phyloP scores from a whole-genome alignment of 2,888 invertebrate species.

The Nipponacmea schrenckii region DNA sequence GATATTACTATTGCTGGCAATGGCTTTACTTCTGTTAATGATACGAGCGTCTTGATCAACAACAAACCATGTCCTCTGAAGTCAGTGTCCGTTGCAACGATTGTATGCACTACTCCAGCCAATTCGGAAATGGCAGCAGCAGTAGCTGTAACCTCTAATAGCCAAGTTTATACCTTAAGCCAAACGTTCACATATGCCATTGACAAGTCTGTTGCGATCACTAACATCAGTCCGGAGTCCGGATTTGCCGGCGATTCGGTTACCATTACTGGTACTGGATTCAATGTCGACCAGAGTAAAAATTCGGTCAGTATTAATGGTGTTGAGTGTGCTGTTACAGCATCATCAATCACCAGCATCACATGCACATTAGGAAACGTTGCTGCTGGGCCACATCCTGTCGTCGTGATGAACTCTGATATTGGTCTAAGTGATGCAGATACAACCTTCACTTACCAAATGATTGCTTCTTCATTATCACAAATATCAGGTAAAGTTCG shows the following conservation, averaged over 20 bases:
- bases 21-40: constrained; percentile 38
- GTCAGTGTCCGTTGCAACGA: constrained; percentile 27
- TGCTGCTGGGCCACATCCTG: constrained; percentile 37
- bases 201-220: constrained; percentile 33
- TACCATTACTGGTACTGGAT: constrained; percentile 53
- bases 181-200: constrained; percentile 33
- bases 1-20: constrained; percentile 35
- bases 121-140: constrained; percentile 33
- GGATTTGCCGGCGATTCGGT: constrained; percentile 23
- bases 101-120: constrained; percentile 37
- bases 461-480: constrained; percentile 3
- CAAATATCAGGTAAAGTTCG: constrained; percentile 2
- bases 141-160: constrained; percentile 39
- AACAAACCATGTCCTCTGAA: constrained; percentile 33
- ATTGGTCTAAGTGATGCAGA: constrained; percentile 27
- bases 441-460: constrained; percentile 1
- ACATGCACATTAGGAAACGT: constrained; percentile 48
- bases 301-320: constrained; percentile 50
- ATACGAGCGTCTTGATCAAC: constrained; percentile 35
- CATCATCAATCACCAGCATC: constrained; percentile 39
- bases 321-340: constrained; percentile 41
- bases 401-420: constrained; percentile 36
- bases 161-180: constrained; percentile 25
- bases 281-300: constrained; percentile 35
- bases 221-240: constrained; percentile 33